Percentiles rank a stretch among this genome's conserved stretches.
Conservation (phyloP, 2,113 vertebrate species). For the Silurus meridionalis region DNA sequence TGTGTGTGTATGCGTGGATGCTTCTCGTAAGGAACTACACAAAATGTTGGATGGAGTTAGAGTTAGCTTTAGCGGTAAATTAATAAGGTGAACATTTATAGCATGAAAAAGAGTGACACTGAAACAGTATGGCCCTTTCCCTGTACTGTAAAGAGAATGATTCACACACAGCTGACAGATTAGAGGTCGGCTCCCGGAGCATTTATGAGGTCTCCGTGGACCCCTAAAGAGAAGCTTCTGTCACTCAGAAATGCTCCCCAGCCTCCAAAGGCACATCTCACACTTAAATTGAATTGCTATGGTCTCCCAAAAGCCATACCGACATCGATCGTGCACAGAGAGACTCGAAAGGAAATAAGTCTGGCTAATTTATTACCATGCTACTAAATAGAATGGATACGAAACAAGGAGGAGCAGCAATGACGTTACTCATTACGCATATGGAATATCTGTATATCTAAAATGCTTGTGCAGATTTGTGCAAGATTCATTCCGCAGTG, state of each 20-base stretch:
- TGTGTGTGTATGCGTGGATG: no score
- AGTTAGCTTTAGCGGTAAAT: no score
- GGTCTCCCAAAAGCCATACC: background rate
- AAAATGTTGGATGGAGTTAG: no score
- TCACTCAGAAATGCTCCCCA: slow-evolving; percentile 9
- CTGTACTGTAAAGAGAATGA: background rate
- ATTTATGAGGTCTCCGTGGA: slow-evolving; percentile 58
- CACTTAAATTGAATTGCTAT: slow-evolving; percentile 31
- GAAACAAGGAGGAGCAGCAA: background rate
- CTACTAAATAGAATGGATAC: background rate
- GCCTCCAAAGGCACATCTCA: slow-evolving; percentile 13
- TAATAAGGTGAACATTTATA: no score
- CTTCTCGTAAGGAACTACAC: no score
- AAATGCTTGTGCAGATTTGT: no score
- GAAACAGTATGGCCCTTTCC: background rate
- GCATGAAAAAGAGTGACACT: background rate
- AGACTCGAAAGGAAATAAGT: background rate
- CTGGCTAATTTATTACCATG: background rate
- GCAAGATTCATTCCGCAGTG: no score
- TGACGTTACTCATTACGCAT: background rate
- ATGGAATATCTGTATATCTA: no score
- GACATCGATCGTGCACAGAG: slow-evolving; percentile 34
- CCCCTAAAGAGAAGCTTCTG: slow-evolving; percentile 17
- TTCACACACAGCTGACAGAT: slow-evolving; percentile 61
- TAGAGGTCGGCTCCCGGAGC: slow-evolving; percentile 45